Base-by-base conservation (phyloP, 2,888 invertebrate genomes). In the Fragum fragum region DNA sequence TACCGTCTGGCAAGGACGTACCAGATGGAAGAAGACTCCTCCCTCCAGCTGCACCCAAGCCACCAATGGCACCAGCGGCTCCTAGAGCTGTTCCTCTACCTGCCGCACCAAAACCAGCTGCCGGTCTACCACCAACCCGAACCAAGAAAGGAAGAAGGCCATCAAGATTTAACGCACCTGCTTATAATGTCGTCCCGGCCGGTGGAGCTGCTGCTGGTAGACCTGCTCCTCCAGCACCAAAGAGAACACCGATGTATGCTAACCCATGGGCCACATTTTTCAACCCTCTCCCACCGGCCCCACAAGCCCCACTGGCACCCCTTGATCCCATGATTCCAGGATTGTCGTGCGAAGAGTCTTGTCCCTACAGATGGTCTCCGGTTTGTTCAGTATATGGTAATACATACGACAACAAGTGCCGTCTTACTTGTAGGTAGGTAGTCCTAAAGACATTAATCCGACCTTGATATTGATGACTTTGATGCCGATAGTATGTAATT, bases 341-440 rank as follows among this genome's bases (percentile, higher is more conserved):
- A 14, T 11, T 28, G 23, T 57, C 7, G 9, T 52, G 59, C 39
- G 47, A 63, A 77, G 81, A 52, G 32, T 70, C 68, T n/a, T 28
- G 55, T n/a, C 53, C 55, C n/a, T 39, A 55, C 18, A 14, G 6
- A 7, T 70, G 55, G 68, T 42, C 55, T 23, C 78, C 78, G n/a
- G 78, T 78, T 11, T 81, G 81, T 21, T 55, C 72, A 18, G 59
- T 74, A 14, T 53, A 68, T 28, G 81, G 78, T 29, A 78, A 77
- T 42, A 74, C 74, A 32, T 81, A 81, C 26, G 81, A 78, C 52
- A 81, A 78, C 52, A 74, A 74, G 11, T 81, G 81, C 39, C 68
- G 57, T 42, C 28, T 73, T 21, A 9, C 55, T n/a, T 81, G 81
- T 77, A 42, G 71, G 81, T 81, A 42, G 1, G 47, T 47, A 36